Base-by-base conservation (phyloP, 2,113 vertebrate species). In the Hoplias malabaricus region DNA sequence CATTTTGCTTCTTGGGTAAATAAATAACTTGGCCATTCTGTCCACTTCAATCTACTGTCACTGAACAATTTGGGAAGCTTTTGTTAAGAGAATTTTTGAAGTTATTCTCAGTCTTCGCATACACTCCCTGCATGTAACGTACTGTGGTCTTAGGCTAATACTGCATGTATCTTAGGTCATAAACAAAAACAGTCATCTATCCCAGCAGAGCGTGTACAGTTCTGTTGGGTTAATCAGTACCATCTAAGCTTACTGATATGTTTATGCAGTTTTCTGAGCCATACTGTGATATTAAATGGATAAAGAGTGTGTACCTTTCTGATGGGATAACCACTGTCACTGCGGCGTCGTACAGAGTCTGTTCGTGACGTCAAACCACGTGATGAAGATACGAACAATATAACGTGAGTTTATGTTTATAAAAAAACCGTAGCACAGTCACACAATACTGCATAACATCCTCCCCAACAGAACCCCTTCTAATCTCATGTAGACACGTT, bases 291-390 rank as follows among this genome's bases (percentile, higher is more conserved):
- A 90, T 86, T 84, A 86, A 89, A 85, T 87, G 84, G 85, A 87
- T 77, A 86, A 82, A 87, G 86, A 90, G 90, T 90, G 88, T 90
- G 90, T 94, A 94, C 93, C 93, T 93, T 91, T 94, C 92, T 77
- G 91, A 91, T 81, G 93, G 93, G 91, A 94, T 92, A 90, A 94
- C 92, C 92, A 94, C 93, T 93, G 93, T 94, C 90, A 94, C 93
- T 90, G 93, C 87, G 86, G 93, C 93, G 89, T 93, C 92, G 88
- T 92, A 93, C 91, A 94, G 91, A 93, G 88, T 94, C 93, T 94
- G 93, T 93, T 93, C 88, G 88, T 91, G 90, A 92, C 91, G 91
- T 91, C 90, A 93, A 90, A 93, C 73, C 90, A 92, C 91, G 92
- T 90, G 88, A 90, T 92, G 83, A 91, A 87, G 87, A 88, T 90